Evolutionary conservation across 37 sponge, comb jelly and placozoan genomes (phyloP).

Genomic region (Diacarnus erythraeanus): DNA sequence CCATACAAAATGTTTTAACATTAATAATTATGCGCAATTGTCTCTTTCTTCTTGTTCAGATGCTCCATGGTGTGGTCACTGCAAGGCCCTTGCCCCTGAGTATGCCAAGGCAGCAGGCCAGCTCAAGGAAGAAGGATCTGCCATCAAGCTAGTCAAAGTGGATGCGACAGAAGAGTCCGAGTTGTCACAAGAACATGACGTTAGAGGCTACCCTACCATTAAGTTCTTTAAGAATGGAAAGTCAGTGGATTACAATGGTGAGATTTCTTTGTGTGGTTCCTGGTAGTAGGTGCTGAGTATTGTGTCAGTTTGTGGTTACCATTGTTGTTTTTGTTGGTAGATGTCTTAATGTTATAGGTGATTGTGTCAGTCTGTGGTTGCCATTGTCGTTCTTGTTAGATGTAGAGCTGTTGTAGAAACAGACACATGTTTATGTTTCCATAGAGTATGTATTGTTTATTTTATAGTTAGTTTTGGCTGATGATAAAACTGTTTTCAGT

Average conservation of each 20-base stretch:
- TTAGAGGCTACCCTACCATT: slow-evolving; percentile 94
- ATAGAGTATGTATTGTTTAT: too few relatives aligned
- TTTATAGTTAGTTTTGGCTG: too few relatives aligned
- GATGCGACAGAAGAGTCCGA: slow-evolving; percentile 87
- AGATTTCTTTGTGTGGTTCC: background rate
- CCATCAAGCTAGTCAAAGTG: slow-evolving; percentile 86
- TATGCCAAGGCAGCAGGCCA: slow-evolving; percentile 88
- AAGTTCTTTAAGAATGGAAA: slow-evolving; percentile 88
- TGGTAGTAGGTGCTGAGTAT: too few relatives aligned
- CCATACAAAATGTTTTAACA: too few relatives aligned
- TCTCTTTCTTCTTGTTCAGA: slow-evolving; percentile 52
- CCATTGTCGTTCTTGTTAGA: too few relatives aligned
- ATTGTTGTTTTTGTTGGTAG: background rate
- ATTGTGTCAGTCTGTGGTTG: too few relatives aligned
- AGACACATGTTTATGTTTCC: too few relatives aligned
- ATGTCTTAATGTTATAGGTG: background rate
- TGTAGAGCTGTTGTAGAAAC: too few relatives aligned
- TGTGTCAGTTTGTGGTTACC: too few relatives aligned
- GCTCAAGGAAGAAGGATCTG: slow-evolving; percentile 84
- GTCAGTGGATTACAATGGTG: slow-evolving; percentile 68
- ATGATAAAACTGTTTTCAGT: too few relatives aligned
- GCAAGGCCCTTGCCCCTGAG: slow-evolving; percentile 96
- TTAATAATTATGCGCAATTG: background rate
- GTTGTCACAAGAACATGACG: slow-evolving; percentile 67
- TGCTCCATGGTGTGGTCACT: slow-evolving; percentile 99